Base-by-base conservation (phyloP, 2,113 vertebrate species). In the Amblyopsis rosae region DNA sequence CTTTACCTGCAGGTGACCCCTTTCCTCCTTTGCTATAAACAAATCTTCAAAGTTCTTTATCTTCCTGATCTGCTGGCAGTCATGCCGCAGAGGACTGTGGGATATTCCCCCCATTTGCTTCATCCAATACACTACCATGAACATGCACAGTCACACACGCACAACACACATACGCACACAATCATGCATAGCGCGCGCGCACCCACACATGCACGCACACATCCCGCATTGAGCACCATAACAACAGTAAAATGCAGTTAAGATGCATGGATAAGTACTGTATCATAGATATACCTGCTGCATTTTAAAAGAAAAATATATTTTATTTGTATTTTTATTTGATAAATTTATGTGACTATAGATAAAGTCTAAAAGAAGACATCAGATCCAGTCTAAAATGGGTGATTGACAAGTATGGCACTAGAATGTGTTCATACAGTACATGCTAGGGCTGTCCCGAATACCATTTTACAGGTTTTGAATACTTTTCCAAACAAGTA, bases 21-120 rank as follows among this genome's bases (percentile, higher is more conserved):
- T 51, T 50, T 72, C 15, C 15, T 59, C 11, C 11, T 19, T 58
- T 26, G 26, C 33, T 16, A 48, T 48, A 11, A 62, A 77, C 59
- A 56, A 62, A 84, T 72, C 80, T 82, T 82, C 73, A 86, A 84
- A 84, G 70, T 75, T 48, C 9, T 60, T 75, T 63, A 77, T 71
- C 64, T 69, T 71, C 35, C 57, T 73, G 71, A 73, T 84, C 86
- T 80, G 69, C 65, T 75, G 32, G 70, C 78, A 83, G 65, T 83
- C 73, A 61, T 10, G 6, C 69, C 61, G 66, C 79, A 82, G 79
- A 75, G 81, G 57, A 78, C 67, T 74, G 19, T 70, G 77, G 81
- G 83, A 85, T 55, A 73, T 70, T 73, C 63, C 61, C 62, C 54
- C 68, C 62, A 1, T 68, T 12, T 65, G 9, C 46, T 15, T 32